Evolutionary conservation across 2,797 vertebrate species (phyloP), one percentile per base, ranked within the genome.

Genomic region (Nothura maculosa): DNA sequence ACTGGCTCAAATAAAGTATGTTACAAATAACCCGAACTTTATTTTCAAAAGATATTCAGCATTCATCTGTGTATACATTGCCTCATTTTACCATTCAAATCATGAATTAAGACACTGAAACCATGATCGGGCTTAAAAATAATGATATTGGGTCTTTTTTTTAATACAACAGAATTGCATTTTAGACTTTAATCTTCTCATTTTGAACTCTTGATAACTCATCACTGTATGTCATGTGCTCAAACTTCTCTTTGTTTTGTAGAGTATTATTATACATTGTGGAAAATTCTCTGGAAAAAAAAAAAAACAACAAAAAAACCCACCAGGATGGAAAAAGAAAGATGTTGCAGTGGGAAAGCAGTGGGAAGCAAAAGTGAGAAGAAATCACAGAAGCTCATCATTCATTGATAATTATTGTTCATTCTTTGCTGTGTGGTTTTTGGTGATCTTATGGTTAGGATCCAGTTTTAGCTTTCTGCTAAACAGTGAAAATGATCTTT

Each of bases 311-410:
- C 40, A 45, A 18, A 45, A 36, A 38, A 25, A 40, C 30, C 2
- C 28, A 40, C 30, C 2, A 58, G 9, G 8, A 11, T 52, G 28
- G 52, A 69, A 47, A 42, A 85, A 64, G n/a, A 91, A 66, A 36
- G 54, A 21, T 17, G 22, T 84, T 79, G 40, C 48, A 63, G 43
- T 38, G 38, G 38, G 36, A 70, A 81, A 78, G 4, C 32, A 52
- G 28, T 64, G 16, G 7, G 90, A 67, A 80, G n/a, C 0, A 2
- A 30, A 54, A 30, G 28, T 47, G 22, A 27, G 47, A 82, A 85
- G 63, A 69, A 91, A 89, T 85, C 57, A 42, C 30, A 22, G 22
- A 48, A 48, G 21, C 55, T 94, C 42, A 9, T 7, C 52, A 73
- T 8, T 61, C 20, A 77, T 24, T 52, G 55, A 43, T 63, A 32